phyloP scores from a whole-genome alignment of 2,797 vertebrate species.

The Tinamus major region DNA sequence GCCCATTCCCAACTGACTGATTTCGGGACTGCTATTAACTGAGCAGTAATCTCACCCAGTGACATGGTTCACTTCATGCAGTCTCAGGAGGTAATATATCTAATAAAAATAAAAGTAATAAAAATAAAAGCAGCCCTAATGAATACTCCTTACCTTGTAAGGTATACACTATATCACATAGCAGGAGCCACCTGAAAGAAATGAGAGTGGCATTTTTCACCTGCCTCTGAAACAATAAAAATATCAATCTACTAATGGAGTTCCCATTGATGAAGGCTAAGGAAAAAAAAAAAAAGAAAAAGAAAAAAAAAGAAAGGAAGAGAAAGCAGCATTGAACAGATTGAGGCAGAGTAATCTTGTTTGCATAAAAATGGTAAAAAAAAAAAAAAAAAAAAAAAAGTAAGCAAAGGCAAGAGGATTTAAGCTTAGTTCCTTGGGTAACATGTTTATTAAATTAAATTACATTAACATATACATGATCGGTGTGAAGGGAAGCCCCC shows the following conservation, averaged over 20 bases:
- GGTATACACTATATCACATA: background rate
- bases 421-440: conserved; percentile 30
- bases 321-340: conserved; percentile 29
- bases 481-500: conserved; percentile 54
- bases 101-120: conserved; percentile 71
- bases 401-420: conserved; percentile 45
- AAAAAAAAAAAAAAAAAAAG: background rate
- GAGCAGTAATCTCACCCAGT: conserved; percentile 49
- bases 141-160: conserved; percentile 25
- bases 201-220: background rate
- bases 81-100: conserved; percentile 58
- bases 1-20: conserved; percentile 31
- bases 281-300: background rate
- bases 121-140: conserved; percentile 62
- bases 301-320: background rate
- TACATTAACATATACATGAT: conserved; percentile 61
- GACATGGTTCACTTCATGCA: conserved; percentile 31
- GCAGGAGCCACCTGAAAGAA: background rate
- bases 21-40: conserved; percentile 60
- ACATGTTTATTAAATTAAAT: conserved; percentile 62
- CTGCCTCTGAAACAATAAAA: conserved; percentile 21
- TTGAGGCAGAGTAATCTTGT: conserved; percentile 46
- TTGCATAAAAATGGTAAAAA: conserved; percentile 33
- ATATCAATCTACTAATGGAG: conserved; percentile 55
- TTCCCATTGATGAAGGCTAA: conserved; percentile 38